Conservation (phyloP, 2,888 invertebrate genomes). For the Lasioglossum figueresi region DNA sequence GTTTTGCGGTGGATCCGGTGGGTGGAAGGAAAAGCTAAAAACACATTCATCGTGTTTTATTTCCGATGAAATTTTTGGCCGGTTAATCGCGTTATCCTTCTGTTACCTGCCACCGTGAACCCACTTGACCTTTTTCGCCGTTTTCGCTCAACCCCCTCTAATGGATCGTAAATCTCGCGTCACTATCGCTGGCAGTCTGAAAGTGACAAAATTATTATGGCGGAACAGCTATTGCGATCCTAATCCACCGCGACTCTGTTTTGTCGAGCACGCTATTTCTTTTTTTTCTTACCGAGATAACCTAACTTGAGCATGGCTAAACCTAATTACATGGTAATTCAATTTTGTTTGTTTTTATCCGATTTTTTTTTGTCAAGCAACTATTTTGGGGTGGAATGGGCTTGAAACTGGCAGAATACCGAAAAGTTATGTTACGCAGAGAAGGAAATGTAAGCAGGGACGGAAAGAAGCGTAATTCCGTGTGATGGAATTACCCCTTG, state of each 20-base stretch:
- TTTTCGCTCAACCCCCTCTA: conserved; percentile 4
- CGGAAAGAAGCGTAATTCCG: conserved; percentile 31
- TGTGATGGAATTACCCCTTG: conserved; percentile 71
- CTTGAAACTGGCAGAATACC: not conserved
- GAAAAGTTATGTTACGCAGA: not conserved
- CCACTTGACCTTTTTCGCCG: conserved; percentile 24
- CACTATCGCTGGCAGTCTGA: not conserved
- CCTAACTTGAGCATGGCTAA: not conserved
- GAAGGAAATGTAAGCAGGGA: not conserved
- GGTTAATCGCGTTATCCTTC: conserved; percentile 53
- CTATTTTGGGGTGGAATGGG: too few species aligned
- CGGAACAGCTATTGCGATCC: not conserved
- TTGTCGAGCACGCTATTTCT: not conserved
- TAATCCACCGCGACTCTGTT: not conserved
- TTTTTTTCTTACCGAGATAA: not conserved
- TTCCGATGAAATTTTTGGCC: conserved; percentile 44
- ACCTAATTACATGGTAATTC: too few species aligned
- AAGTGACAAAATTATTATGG: conserved; percentile 4
- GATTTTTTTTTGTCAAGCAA: too few species aligned
- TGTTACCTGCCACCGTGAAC: conserved; percentile 28
- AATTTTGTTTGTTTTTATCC: not conserved
- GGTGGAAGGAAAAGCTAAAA: conserved; percentile 31
- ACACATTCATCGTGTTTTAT: conserved; percentile 50
- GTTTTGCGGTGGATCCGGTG: conserved; percentile 33
- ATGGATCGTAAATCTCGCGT: conserved; percentile 6